phyloP scores from a whole-genome alignment of 2,797 vertebrate species.

The Cossypha dichroa region DNA sequence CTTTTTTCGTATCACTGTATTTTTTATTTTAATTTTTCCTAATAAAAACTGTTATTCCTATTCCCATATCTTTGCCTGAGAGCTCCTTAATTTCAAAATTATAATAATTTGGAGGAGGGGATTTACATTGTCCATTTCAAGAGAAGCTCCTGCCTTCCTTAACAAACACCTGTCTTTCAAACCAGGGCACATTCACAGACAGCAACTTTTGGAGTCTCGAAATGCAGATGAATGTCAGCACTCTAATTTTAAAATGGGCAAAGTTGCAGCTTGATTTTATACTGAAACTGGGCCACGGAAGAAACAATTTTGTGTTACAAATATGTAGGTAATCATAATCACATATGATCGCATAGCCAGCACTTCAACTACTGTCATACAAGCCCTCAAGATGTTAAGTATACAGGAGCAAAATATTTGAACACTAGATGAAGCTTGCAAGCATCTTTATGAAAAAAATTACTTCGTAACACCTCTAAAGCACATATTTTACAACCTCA shows the following conservation, averaged over 20 bases:
- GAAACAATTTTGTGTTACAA: not conserved
- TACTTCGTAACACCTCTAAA: not conserved
- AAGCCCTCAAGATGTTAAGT: not conserved
- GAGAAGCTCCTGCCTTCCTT: no score
- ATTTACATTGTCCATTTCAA: no score
- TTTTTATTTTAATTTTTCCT: no score
- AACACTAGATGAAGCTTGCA: not conserved
- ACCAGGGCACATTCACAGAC: not conserved
- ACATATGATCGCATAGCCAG: accelerated
- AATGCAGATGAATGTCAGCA: not conserved
- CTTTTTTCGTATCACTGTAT: no score
- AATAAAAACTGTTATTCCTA: no score
- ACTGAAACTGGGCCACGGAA: not conserved
- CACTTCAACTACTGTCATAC: not conserved
- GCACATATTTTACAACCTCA: not conserved
- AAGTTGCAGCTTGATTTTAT: not conserved
- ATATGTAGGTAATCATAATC: not conserved
- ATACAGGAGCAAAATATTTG: not conserved
- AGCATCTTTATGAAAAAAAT: not conserved
- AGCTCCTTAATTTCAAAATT: no score
- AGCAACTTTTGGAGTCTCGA: not conserved
- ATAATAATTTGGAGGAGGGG: no score
- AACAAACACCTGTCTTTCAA: no score
- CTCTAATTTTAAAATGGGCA: not conserved
- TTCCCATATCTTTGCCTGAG: no score